Percentiles rank a stretch among this genome's conserved stretches.
phyloP scores from a whole-genome alignment of 30 jellyfish, hydroid and myxozoan species.

The Clytia hemisphaerica region DNA sequence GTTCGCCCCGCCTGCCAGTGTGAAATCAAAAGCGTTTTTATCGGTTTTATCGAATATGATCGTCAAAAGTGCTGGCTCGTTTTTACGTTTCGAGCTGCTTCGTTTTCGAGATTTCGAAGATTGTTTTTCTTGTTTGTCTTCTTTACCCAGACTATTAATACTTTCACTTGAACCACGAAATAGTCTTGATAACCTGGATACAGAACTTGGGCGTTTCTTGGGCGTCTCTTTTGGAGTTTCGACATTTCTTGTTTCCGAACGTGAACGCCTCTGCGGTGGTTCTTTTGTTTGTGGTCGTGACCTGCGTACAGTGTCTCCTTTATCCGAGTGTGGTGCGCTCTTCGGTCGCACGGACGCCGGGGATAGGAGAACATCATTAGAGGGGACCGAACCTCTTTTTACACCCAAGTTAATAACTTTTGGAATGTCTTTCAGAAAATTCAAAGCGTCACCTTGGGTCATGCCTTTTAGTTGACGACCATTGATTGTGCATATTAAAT shows the following conservation, averaged over 20 bases:
- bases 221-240: background rate
- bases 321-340: conserved; percentile 1
- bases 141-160: background rate
- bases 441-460: conserved; percentile 77
- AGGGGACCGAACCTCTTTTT: background rate
- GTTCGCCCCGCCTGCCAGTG: conserved; percentile 52
- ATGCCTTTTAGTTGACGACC: conserved; percentile 58
- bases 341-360: background rate
- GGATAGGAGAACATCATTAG: background rate
- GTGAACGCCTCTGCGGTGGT: background rate
- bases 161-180: conserved; percentile 21
- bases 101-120: background rate
- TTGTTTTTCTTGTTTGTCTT: background rate
- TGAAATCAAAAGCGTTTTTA: conserved; percentile 39
- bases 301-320: background rate
- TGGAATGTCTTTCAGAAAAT: conserved; percentile 66
- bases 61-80: background rate
- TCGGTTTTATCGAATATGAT: conserved; percentile 16
- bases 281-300: conserved; percentile 1
- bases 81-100: background rate
- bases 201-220: conserved; percentile 6
- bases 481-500: conserved; percentile 53
- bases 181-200: conserved; percentile 5
- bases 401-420: conserved; percentile 28
- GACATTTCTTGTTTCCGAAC: conserved; percentile 6